Conservation (phyloP, 2,888 invertebrate species). For the Orthosia gothica region DNA sequence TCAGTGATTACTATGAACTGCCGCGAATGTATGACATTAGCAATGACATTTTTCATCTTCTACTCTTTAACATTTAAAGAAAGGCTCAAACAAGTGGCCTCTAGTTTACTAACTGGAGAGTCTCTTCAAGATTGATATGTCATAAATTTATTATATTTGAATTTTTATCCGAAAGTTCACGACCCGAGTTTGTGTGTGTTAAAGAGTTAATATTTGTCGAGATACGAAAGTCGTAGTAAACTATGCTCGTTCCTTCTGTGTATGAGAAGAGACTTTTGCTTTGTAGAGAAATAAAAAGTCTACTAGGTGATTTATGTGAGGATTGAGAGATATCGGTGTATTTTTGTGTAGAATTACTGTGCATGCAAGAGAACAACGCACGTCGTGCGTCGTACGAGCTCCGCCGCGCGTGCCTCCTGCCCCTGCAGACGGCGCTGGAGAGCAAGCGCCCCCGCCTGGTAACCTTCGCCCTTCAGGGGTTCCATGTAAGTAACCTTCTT, state of each 20-base stretch:
- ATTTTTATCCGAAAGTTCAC: too few relatives aligned
- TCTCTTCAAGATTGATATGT: too few relatives aligned
- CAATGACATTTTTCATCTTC: not conserved
- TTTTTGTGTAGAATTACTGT: slow-evolving; percentile 93
- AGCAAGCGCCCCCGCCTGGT: slow-evolving; percentile 96
- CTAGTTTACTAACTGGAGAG: too few relatives aligned
- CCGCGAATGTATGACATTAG: not conserved
- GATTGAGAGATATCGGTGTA: not conserved
- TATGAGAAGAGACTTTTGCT: not conserved
- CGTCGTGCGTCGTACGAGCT: slow-evolving; percentile 96
- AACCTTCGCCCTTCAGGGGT: slow-evolving; percentile 95
- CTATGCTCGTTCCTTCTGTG: not conserved
- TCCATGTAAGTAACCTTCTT: slow-evolving; percentile 94
- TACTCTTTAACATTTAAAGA: not conserved
- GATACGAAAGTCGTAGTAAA: not conserved
- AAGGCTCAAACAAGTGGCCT: too few relatives aligned
- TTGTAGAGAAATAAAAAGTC: not conserved
- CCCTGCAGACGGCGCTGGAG: slow-evolving; percentile 97
- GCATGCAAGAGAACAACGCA: slow-evolving; percentile 95
- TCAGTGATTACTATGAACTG: not conserved
- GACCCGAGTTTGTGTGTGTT: too few relatives aligned
- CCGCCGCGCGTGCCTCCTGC: slow-evolving; percentile 95
- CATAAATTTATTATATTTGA: too few relatives aligned
- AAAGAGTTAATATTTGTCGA: not conserved
- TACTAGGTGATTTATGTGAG: not conserved